These are phyloP conservation scores for Tachina grossa DNA, from an alignment of 2,888 invertebrate species.

Conservation along the genomic window DNA sequence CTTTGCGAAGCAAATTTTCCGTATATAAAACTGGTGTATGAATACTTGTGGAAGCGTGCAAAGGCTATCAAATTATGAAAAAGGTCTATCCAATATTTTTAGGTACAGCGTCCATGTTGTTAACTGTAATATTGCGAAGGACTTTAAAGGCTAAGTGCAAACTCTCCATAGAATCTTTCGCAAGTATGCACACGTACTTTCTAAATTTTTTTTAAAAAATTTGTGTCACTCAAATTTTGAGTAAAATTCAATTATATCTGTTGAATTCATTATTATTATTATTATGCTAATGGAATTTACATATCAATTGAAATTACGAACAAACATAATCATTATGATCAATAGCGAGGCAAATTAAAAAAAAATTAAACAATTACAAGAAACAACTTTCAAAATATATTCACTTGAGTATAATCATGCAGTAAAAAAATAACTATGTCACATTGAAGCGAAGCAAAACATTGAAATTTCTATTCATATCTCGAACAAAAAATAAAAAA, in stretches of 20 bases:
- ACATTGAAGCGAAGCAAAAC: conserved; percentile 66
- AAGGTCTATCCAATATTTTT: background rate
- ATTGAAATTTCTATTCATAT: conserved; percentile 66
- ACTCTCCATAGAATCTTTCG: background rate
- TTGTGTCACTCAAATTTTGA: conserved; percentile 16
- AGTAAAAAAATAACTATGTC: conserved; percentile 55
- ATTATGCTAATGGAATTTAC: conserved; percentile 44
- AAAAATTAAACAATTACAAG: conserved; percentile 22
- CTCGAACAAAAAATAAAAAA: conserved; percentile 42
- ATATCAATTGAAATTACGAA: conserved; percentile 57
- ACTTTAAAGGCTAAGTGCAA: background rate
- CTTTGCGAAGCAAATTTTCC: no score
- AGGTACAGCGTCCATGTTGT: background rate
- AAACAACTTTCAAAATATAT: conserved; percentile 57
- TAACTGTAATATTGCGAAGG: background rate
- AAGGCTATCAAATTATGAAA: background rate
- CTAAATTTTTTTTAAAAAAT: background rate
- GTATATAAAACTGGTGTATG: no score
- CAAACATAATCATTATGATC: conserved; percentile 42
- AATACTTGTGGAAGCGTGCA: no score
- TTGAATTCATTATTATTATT: conserved; percentile 45
- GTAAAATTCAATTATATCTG: conserved; percentile 47
- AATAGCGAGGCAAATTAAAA: conserved; percentile 38
- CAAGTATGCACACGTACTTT: background rate
- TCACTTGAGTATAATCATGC: conserved; percentile 27